These are phyloP conservation scores for Gymnocypris eckloni DNA, from an alignment of 2,797 vertebrate genomes.

Conservation along the genomic window DNA sequence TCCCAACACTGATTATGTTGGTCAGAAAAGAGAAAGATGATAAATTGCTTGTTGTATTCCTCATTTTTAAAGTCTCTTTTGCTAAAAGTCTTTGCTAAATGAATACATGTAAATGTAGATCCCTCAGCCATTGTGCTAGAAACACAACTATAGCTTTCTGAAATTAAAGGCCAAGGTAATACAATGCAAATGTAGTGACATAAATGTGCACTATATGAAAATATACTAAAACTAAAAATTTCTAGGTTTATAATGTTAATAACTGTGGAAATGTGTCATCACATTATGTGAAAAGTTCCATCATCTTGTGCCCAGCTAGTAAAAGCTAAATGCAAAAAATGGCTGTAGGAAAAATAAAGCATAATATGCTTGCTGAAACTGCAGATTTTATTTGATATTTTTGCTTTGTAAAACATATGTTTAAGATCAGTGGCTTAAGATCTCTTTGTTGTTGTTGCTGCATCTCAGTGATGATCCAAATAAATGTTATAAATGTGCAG, in stretches of 20 bases:
- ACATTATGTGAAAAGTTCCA: too few relatives aligned
- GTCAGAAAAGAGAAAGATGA: neutral
- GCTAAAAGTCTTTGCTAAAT: neutral
- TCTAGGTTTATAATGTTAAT: too few relatives aligned
- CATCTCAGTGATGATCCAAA: neutral
- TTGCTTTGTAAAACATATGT: neutral
- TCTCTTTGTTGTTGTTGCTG: neutral
- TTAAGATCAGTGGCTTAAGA: neutral
- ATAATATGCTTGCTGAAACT: neutral
- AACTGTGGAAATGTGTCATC: too few relatives aligned
- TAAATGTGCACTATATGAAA: too few relatives aligned
- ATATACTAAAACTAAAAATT: too few relatives aligned
- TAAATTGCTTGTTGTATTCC: neutral
- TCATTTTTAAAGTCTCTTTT: neutral
- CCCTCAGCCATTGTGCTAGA: neutral
- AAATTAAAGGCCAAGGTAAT: neutral
- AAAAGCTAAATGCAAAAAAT: neutral
- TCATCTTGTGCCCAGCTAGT: neutral
- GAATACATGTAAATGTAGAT: neutral
- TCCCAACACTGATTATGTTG: too few relatives aligned
- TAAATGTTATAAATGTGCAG: slow-evolving; percentile 19
- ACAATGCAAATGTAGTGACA: neutral
- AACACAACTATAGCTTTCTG: neutral
- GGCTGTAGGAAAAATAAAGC: neutral
- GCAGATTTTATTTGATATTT: neutral